phyloP scores from a whole-genome alignment of 1,140 invertebrate genomes.

The Neodiprion lecontei region DNA sequence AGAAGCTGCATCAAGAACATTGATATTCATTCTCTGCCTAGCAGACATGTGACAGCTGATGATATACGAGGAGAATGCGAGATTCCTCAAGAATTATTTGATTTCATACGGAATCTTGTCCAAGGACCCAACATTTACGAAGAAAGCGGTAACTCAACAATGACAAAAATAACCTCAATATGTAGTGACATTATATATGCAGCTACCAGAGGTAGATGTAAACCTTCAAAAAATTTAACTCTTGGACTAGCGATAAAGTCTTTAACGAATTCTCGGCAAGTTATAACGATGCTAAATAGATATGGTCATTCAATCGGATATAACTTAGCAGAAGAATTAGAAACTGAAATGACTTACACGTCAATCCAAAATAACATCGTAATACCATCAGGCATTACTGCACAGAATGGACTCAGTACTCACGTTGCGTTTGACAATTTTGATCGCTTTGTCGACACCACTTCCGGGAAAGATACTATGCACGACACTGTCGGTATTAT shows the following conservation, averaged over 20 bases:
- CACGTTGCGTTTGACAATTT: conserved; percentile 58
- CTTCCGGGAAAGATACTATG: conserved; percentile 54
- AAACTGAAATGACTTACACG: conserved; percentile 25
- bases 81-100: conserved; percentile 41
- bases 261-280: conserved; percentile 43
- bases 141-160: conserved; percentile 27
- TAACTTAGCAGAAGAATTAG: conserved; percentile 35
- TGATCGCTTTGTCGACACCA: conserved; percentile 55
- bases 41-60: conserved; percentile 38
- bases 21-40: conserved; percentile 29
- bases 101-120: conserved; percentile 42
- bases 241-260: conserved; percentile 46
- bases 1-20: conserved; percentile 42
- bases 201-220: conserved; percentile 36
- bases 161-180: conserved; percentile 40
- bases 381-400: conserved; percentile 34
- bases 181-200: conserved; percentile 46
- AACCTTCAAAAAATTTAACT: conserved; percentile 42
- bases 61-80: conserved; percentile 45
- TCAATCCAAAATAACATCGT: conserved; percentile 14
- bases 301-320: conserved; percentile 47
- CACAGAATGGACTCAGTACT: conserved; percentile 34
- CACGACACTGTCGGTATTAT: conserved; percentile 60
- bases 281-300: conserved; percentile 45
- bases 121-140: conserved; percentile 36